Evolutionary conservation across 2,888 invertebrate species (phyloP).

Genomic region (Pteria penguin): DNA sequence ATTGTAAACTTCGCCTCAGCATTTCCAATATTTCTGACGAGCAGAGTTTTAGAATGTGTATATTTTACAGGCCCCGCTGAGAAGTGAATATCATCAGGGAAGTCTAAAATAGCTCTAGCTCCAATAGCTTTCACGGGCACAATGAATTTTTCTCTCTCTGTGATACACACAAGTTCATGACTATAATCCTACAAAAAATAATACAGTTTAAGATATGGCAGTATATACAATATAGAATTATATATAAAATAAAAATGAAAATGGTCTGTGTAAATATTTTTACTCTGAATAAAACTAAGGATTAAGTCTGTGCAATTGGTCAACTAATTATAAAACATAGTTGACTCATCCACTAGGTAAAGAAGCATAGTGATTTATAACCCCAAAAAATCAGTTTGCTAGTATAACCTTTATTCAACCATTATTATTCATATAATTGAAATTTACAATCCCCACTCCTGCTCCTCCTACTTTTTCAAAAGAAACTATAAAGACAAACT

Average conservation of each 20-base stretch:
- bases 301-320: too few species aligned
- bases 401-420: too few species aligned
- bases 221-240: too few species aligned
- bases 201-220: too few species aligned
- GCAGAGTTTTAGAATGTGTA: slow-evolving; percentile 81
- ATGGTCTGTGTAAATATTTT: too few species aligned
- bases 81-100: slow-evolving; percentile 83
- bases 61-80: slow-evolving; percentile 83
- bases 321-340: too few species aligned
- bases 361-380: too few species aligned
- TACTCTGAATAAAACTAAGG: too few species aligned
- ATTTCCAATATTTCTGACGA: slow-evolving; percentile 83
- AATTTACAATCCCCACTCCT: neutral
- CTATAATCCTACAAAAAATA: slow-evolving; percentile 79
- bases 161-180: slow-evolving; percentile 79
- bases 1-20: slow-evolving; percentile 82
- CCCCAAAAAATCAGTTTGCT: too few species aligned
- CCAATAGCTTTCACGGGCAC: slow-evolving; percentile 82
- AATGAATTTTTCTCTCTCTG: slow-evolving; percentile 80
- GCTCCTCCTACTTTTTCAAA: neutral
- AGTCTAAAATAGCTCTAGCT: slow-evolving; percentile 83
- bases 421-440: too few species aligned
- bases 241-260: too few species aligned
- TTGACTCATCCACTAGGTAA: too few species aligned
- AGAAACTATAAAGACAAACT: neutral